Conservation (phyloP, 1,140 invertebrate genomes). For the Drosophila nigrodunni region DNA sequence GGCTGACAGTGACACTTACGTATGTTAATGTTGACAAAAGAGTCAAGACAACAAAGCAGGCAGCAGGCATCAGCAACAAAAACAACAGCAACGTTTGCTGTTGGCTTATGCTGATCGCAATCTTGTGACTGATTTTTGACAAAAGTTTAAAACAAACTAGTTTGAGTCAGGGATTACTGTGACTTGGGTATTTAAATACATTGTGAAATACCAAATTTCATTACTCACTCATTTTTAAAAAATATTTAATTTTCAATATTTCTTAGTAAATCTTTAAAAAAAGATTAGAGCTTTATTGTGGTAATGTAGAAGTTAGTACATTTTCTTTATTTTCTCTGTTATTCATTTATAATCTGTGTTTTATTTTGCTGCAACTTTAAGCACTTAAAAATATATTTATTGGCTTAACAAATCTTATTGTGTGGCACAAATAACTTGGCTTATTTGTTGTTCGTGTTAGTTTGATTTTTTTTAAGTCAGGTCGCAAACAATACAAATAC, state of each 20-base stretch:
- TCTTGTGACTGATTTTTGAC: slow-evolving; percentile 8
- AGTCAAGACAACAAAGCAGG: slow-evolving; percentile 59
- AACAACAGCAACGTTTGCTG: slow-evolving; percentile 30
- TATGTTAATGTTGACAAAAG: slow-evolving; percentile 84
- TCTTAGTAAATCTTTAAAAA: too few species aligned
- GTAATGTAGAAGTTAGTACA: too few species aligned
- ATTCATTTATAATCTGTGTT: too few species aligned
- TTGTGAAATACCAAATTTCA: not conserved
- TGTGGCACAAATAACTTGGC: not conserved
- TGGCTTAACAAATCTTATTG: not conserved
- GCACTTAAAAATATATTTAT: not conserved
- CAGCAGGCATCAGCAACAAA: slow-evolving; percentile 28
- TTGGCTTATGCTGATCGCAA: slow-evolving; percentile 12
- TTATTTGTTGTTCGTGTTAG: slow-evolving; percentile 19
- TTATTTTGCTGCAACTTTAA: not conserved
- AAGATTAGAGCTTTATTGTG: too few species aligned
- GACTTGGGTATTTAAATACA: not conserved
- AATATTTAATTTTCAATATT: too few species aligned
- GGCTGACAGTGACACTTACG: slow-evolving; percentile 78
- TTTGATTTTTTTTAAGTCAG: not conserved
- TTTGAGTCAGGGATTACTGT: not conserved
- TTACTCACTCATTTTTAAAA: too few species aligned
- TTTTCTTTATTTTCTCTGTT: too few species aligned
- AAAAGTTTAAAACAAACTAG: slow-evolving; percentile 9
- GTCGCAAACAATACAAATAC: slow-evolving; percentile 25